A percentile compares a stretch with the other conserved stretches of the same genome.
These are phyloP conservation scores for Calameuta filiformis DNA, from an alignment of 2,888 invertebrate genomes.

Conservation along the genomic window DNA sequence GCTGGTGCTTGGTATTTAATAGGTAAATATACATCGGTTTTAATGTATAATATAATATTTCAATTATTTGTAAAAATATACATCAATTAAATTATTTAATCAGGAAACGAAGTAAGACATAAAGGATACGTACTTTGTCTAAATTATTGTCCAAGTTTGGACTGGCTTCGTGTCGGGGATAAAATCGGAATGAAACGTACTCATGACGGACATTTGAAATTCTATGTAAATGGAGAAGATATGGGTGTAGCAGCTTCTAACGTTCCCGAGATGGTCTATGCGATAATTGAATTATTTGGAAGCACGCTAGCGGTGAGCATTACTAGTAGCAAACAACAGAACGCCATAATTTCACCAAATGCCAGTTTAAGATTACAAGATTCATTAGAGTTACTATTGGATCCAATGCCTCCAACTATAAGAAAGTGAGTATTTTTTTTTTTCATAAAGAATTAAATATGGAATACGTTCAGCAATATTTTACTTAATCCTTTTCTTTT, in stretches of 20 bases:
- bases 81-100: conserved; percentile 43
- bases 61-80: conserved; percentile 9
- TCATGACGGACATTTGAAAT: conserved; percentile 76
- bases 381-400: conserved; percentile 72
- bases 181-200: conserved; percentile 81
- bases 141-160: conserved; percentile 79
- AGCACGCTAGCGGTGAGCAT: conserved; percentile 82
- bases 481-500: conserved; percentile 10
- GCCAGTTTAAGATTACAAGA: conserved; percentile 70
- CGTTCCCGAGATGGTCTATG: conserved; percentile 86
- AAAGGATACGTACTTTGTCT: conserved; percentile 75
- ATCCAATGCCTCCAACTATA: conserved; percentile 66
- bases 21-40: conserved; percentile 60
- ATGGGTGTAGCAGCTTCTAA: conserved; percentile 80
- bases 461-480: not conserved
- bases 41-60: not conserved
- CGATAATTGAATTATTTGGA: conserved; percentile 85
- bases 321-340: conserved; percentile 73
- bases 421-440: conserved; percentile 47
- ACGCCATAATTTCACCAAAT: conserved; percentile 66
- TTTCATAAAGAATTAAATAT: not conserved
- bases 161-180: conserved; percentile 85
- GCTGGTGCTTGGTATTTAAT: conserved; percentile 78
- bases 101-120: conserved; percentile 77
- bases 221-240: conserved; percentile 86